Evolutionary conservation across 2,888 invertebrate genomes (phyloP).

Genomic region (Sphaerophoria rueppellii): DNA sequence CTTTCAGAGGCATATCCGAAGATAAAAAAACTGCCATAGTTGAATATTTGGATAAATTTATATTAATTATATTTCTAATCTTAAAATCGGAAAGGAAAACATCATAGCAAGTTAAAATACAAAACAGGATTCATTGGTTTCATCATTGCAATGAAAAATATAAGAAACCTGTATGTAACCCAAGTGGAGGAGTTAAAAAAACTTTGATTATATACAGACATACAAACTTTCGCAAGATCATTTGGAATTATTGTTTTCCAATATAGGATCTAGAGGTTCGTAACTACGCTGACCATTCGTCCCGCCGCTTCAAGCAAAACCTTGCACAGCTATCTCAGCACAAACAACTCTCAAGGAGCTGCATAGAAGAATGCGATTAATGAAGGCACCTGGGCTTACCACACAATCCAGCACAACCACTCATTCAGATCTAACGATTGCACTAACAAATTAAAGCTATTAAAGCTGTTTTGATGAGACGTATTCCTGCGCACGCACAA

Average conservation of each 20-base stretch:
- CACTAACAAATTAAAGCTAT: constrained; percentile 15
- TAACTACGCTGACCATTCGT: too few species aligned
- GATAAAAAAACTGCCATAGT: neutral
- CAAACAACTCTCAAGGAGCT: constrained; percentile 17
- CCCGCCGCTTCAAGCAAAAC: constrained; percentile 6
- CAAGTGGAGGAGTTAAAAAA: neutral
- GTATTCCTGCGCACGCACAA: constrained; percentile 39
- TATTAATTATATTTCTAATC: neutral
- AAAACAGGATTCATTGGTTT: too few species aligned
- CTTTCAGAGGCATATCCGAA: neutral
- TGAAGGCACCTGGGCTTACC: constrained; percentile 29
- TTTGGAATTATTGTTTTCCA: constrained; percentile 15
- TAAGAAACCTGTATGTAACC: neutral
- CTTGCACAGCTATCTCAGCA: constrained; percentile 17
- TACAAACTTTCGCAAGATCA: constrained; percentile 21
- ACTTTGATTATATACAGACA: neutral
- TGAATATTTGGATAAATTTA: neutral
- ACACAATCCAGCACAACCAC: constrained; percentile 6
- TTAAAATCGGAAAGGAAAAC: constrained; percentile 1
- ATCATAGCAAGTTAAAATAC: constrained; percentile 5
- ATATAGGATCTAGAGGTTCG: constrained; percentile 1
- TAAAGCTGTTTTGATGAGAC: constrained; percentile 31
- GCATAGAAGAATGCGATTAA: constrained; percentile 27
- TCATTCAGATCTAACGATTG: constrained; percentile 34
- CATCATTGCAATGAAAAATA: too few species aligned